These are phyloP conservation scores for Drosophila baimaii DNA, from an alignment of 1,140 invertebrate species.

Conservation along the genomic window DNA sequence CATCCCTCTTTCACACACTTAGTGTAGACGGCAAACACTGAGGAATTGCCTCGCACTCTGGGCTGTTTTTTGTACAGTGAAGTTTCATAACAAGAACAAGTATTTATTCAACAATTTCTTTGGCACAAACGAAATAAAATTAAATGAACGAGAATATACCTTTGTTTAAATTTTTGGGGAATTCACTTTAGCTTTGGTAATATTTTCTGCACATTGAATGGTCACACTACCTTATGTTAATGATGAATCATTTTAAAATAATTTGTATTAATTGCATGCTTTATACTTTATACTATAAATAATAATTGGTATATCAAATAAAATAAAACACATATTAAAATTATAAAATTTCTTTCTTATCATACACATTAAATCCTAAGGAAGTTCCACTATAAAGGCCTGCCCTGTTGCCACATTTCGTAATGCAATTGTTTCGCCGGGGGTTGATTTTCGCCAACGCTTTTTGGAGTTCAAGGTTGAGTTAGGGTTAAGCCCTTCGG, in stretches of 20 bases:
- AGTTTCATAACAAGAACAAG: neutral
- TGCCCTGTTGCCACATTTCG: slow-evolving; percentile 58
- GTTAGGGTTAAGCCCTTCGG: slow-evolving; percentile 17
- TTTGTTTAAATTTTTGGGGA: neutral
- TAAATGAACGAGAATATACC: too few species aligned
- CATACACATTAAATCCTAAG: neutral
- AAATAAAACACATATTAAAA: too few species aligned
- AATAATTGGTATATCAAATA: too few species aligned
- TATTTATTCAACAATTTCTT: rapidly evolving
- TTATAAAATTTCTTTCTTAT: neutral
- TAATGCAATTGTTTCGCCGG: slow-evolving; percentile 57
- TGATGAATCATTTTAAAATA: too few species aligned
- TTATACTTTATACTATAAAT: too few species aligned
- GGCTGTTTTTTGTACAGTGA: slow-evolving; percentile 11
- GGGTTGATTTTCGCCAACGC: slow-evolving; percentile 42
- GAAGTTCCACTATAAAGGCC: slow-evolving; percentile 2
- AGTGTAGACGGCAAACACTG: neutral
- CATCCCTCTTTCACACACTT: neutral
- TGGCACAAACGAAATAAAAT: too few species aligned
- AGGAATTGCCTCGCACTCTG: slow-evolving; percentile 8
- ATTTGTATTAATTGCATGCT: too few species aligned
- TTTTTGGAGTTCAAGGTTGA: slow-evolving; percentile 61
- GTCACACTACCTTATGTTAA: neutral
- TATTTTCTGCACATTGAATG: neutral
- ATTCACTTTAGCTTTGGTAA: neutral